phyloP scores from a whole-genome alignment of 2,888 invertebrate species.

The Pelosia muscerda region DNA sequence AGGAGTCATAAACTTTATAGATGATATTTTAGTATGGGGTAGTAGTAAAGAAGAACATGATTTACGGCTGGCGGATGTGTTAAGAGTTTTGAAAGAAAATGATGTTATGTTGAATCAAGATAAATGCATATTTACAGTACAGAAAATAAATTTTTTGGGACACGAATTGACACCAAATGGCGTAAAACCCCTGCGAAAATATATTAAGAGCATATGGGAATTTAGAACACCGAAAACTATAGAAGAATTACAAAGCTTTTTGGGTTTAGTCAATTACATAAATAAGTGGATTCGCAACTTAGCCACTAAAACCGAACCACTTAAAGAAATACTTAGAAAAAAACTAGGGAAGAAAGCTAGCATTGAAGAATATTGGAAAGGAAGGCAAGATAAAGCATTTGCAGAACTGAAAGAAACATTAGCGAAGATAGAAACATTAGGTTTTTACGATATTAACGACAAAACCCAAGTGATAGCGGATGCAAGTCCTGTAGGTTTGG shows the following conservation, averaged over 20 bases:
- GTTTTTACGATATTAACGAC: constrained; percentile 46
- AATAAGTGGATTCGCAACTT: constrained; percentile 16
- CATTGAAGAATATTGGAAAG: background rate
- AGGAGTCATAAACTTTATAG: too few relatives aligned
- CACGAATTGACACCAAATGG: background rate
- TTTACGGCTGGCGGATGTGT: too few relatives aligned
- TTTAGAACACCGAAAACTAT: constrained; percentile 38
- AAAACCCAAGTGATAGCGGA: constrained; percentile 43
- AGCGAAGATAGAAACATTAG: constrained; percentile 29
- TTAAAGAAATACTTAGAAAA: background rate
- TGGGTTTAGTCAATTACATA: constrained; percentile 48
- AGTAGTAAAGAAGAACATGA: too few relatives aligned
- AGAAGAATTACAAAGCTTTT: constrained; percentile 52
- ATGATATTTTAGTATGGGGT: too few relatives aligned
- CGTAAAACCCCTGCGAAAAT: background rate
- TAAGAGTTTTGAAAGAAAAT: constrained; percentile 16
- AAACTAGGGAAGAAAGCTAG: background rate
- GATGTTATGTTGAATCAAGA: background rate
- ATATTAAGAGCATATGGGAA: background rate
- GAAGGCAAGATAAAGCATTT: background rate
- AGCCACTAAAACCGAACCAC: constrained; percentile 15
- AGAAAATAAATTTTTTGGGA: constrained; percentile 12
- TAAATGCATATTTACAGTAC: constrained; percentile 10
- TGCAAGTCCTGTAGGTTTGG: constrained; percentile 45
- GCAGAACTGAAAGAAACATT: background rate